Evolutionary conservation across 2,888 invertebrate genomes (phyloP), one percentile per base, ranked within the genome.

Genomic region (Drosophila eohydei): DNA sequence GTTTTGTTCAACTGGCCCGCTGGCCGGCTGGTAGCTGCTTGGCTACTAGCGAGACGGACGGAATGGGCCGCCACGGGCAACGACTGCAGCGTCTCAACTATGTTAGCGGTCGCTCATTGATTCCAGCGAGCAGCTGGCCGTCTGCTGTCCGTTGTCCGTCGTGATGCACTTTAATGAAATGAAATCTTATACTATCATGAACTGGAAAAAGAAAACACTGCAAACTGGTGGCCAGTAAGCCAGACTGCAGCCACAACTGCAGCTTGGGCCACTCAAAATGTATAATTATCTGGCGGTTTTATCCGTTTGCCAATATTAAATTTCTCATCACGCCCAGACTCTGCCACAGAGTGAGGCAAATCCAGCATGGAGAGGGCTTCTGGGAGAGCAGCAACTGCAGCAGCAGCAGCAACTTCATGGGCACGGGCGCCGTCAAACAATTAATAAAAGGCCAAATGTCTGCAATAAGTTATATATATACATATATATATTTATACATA

Each of bases 131-230:
- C 67, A 57, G 16, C 50, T 12, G 50, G 50, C 50, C 44, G 81
- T 74, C 89, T 56, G 82, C 67, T 57, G 85, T 89, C 91, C 57
- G 41, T 21, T 71, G 83, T 80, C 87, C 83, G 81, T 91, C 92
- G 92, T 92, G 92, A 92, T 92, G 92, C 90, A 92, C 91, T 92
- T 92, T 92, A 92, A 92, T 92, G 92, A 92, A 92, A 92, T 92
- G 92, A 92, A 92, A 92, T 92, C 92, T 92, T 91, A 92, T 92
- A 92, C 82, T 82, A 86, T 90, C 90, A 86, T 90, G 89, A 90
- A 73, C 70, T 73, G 54, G 54, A 54, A 74, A 60, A 60, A 34
- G 48, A 67, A 77, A 68, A 81, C 69, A 62, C 88, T 56, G 77
- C 58, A 46, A 78, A 79, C 75, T 76, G 76, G 58, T 63, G 74